Base-by-base conservation (phyloP, 1,140 invertebrate species). In the Lasioglossum baleicum region DNA sequence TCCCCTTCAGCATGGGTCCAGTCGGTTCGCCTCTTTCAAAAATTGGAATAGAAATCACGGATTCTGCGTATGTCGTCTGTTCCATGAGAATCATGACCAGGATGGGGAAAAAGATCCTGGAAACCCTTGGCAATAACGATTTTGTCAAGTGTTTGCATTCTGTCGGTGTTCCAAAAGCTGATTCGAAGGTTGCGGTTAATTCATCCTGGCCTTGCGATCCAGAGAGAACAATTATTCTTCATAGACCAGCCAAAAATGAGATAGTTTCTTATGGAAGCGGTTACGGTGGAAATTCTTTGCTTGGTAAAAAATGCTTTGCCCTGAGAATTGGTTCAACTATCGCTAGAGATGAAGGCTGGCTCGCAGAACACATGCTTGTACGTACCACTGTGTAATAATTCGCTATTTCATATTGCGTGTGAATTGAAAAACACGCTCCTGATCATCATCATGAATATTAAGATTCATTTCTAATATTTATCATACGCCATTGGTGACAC, bases 301-400 rank as follows among this genome's bases (percentile, higher is more conserved):
- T 99, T 60, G 99, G 99, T 17, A 99, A 99, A 93, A 99, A 99
- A 92, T 99, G 99, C 90, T 99, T 99, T 89, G 99, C 99, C 22
- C 94, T 99, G 0, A 95, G 99, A 75, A 96, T 99, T 84, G 99
- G 99, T 0, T 99, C 98, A 0, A 99, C 97, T 8, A 96, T 99
- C 89, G 99, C 98, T 4, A 95, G 95, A 86, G 94, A 96, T 66
- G 99, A 99, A 92, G 99, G 98, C 17, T 99, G 99, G 99, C 94
- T 99, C 4, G 99, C 99, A 11, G 99, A 99, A 92, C 99, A 99
- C 90, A 99, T 99, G 98, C 94, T 99, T 93, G 97, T 97, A 93
- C 94, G 94, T 94, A 72, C n/a, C n/a, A n/a, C n/a, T n/a, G n/a
- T n/a, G n/a, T n/a, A n/a, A n/a, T n/a, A n/a, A n/a, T n/a, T 31